Evolutionary conservation across 2,113 vertebrate genomes (phyloP).

Genomic region (Trematomus loennbergii): DNA sequence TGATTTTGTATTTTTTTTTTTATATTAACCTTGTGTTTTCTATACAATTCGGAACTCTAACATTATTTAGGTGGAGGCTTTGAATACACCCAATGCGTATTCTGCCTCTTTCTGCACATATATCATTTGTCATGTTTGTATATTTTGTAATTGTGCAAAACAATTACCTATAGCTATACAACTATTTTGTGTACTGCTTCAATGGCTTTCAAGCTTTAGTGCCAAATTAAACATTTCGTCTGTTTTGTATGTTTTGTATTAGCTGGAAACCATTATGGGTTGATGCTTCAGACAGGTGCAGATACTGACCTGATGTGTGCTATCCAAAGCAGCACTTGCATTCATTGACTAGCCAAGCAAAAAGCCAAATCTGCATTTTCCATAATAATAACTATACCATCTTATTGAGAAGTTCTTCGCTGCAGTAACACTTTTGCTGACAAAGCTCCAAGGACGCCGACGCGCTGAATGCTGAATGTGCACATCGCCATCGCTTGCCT

Average conservation of each 20-base stretch:
- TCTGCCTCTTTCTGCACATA: too few species aligned
- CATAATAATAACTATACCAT: slow-evolving; percentile 51
- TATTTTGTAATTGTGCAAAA: too few species aligned
- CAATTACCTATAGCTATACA: too few species aligned
- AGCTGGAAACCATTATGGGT: not conserved
- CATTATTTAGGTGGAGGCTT: too few species aligned
- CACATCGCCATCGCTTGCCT: slow-evolving; percentile 50
- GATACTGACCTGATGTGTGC: slow-evolving; percentile 20
- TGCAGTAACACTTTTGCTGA: slow-evolving; percentile 62
- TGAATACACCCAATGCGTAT: too few species aligned
- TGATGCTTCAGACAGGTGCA: slow-evolving; percentile 30
- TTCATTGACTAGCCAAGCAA: slow-evolving; percentile 50
- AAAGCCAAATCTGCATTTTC: slow-evolving; percentile 57
- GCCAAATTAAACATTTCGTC: not conserved
- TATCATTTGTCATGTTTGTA: too few species aligned
- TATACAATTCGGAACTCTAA: too few species aligned
- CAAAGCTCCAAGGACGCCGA: slow-evolving; percentile 73
- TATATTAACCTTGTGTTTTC: too few species aligned
- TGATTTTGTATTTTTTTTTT: too few species aligned
- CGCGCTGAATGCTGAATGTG: slow-evolving; percentile 65
- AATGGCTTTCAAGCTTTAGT: not conserved
- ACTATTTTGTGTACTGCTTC: not conserved
- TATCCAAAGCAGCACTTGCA: slow-evolving; percentile 39
- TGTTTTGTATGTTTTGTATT: slow-evolving; percentile 12
- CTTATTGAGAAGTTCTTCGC: slow-evolving; percentile 59